Evolutionary conservation across 2,113 vertebrate species (phyloP).

Genomic region (Syngnathus floridae): DNA sequence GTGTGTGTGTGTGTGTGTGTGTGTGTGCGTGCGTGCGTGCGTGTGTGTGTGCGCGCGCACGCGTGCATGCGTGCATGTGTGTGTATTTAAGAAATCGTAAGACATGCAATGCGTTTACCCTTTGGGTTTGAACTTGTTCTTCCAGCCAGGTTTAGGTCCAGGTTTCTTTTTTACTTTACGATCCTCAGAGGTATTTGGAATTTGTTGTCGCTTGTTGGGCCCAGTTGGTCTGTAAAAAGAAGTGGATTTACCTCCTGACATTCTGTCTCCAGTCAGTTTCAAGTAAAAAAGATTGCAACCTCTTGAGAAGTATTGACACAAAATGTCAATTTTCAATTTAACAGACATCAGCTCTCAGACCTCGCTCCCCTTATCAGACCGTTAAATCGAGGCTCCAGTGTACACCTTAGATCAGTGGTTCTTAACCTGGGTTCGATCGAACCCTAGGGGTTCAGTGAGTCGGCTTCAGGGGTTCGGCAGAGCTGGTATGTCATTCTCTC

Average conservation of each 20-base stretch:
- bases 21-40: too few species aligned
- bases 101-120: conserved; percentile 61
- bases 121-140: conserved; percentile 85
- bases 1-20: too few species aligned
- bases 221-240: not conserved
- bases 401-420: too few species aligned
- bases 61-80: too few species aligned
- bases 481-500: too few species aligned
- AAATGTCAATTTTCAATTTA: too few species aligned
- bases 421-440: too few species aligned
- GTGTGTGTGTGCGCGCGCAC: too few species aligned
- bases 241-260: not conserved
- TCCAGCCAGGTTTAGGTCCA: conserved; percentile 94
- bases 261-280: not conserved
- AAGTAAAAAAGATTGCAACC: conserved; percentile 70
- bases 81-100: not conserved
- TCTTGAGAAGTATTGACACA: conserved; percentile 62
- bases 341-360: conserved; percentile 13
- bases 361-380: too few species aligned
- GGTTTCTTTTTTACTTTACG: conserved; percentile 86
- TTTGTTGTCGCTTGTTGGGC: conserved; percentile 67
- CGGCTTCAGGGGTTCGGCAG: too few species aligned
- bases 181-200: conserved; percentile 41
- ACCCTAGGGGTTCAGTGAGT: too few species aligned
- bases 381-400: too few species aligned